phyloP scores from a whole-genome alignment of 2,113 vertebrate genomes.

The Raja brachyura region DNA sequence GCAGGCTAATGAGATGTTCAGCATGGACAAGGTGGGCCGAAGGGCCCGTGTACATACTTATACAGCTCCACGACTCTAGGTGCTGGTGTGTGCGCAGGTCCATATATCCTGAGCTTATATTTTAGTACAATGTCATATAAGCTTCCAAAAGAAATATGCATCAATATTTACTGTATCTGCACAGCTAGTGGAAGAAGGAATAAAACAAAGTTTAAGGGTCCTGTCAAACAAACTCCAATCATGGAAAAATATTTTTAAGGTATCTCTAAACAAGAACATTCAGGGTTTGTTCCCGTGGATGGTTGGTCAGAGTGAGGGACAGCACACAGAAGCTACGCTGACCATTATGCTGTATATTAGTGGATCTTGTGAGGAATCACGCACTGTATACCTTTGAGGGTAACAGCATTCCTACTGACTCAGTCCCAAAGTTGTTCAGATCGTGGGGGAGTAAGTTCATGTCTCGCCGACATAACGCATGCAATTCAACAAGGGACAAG shows the following conservation, averaged over 20 bases:
- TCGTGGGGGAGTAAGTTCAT: not conserved
- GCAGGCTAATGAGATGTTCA: too few species aligned
- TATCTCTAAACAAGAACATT: not conserved
- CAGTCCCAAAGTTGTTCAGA: not conserved
- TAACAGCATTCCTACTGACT: not conserved
- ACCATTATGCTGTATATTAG: not conserved
- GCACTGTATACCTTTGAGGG: not conserved
- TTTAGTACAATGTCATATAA: not conserved
- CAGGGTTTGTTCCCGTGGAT: not conserved
- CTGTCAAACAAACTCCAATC: slow-evolving; percentile 30
- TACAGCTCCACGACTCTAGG: too few species aligned
- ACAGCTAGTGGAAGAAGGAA: not conserved
- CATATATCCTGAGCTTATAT: not conserved
- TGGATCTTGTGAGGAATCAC: not conserved
- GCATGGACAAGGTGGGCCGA: too few species aligned
- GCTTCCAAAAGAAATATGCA: not conserved
- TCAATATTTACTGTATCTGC: not conserved
- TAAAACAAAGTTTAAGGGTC: slow-evolving; percentile 12
- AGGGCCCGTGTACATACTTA: too few species aligned
- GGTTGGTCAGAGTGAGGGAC: not conserved
- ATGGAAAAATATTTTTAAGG: not conserved
- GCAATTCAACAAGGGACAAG: not conserved
- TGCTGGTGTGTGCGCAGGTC: not conserved
- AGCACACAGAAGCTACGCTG: not conserved
- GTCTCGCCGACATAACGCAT: too few species aligned